Conservation (phyloP, 2,113 vertebrate species). For the Oxyura jamaicensis region DNA sequence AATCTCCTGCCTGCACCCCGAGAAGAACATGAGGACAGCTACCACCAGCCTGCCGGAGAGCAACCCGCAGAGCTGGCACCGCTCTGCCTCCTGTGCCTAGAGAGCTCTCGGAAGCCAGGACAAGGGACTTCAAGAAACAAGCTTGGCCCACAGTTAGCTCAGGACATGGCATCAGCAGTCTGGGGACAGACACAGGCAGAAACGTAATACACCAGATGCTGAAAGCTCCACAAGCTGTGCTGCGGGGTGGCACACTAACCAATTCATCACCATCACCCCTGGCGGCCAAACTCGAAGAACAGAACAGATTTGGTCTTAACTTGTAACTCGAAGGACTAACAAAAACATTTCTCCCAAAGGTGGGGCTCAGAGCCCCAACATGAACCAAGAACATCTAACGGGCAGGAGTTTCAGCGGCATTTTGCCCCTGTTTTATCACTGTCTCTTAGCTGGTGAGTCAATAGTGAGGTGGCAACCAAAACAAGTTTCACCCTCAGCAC, state of each 20-base stretch:
- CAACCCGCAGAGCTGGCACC: accelerated
- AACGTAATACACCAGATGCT: accelerated
- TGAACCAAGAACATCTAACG: neutral
- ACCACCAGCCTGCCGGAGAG: neutral
- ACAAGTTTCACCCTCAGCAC: neutral
- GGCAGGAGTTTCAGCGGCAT: neutral
- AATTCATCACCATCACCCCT: accelerated
- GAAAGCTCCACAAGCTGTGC: accelerated
- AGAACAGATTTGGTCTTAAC: conserved; percentile 44
- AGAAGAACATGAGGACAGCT: accelerated
- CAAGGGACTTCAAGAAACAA: accelerated
- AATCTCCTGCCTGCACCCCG: neutral
- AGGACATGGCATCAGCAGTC: neutral
- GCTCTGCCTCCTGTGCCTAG: neutral
- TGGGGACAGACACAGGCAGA: neutral
- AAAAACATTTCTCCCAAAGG: neutral
- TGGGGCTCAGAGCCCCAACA: accelerated
- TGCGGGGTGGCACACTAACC: neutral
- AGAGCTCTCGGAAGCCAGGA: neutral
- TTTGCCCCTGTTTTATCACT: accelerated
- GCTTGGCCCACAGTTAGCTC: neutral
- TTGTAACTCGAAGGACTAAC: neutral
- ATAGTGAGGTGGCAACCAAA: too few species aligned
- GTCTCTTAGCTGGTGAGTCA: neutral
- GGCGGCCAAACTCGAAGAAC: neutral